phyloP scores from a whole-genome alignment of 2,888 invertebrate species.

The Strigamia crassipes region DNA sequence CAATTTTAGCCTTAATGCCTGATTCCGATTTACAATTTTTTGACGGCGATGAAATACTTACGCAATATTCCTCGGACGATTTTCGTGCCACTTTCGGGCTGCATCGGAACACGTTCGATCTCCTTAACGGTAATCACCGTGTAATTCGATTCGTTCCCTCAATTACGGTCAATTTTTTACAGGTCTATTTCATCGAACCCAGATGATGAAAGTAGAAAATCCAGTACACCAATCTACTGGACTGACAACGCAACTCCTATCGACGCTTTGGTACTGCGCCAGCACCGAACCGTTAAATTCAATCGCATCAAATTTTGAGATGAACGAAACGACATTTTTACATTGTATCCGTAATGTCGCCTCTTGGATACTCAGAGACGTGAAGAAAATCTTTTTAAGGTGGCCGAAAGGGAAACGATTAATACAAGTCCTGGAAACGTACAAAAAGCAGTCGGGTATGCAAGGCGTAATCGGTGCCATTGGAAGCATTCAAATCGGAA shows the following conservation, averaged over 20 bases:
- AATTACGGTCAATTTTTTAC: not conserved
- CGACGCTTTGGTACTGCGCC: not conserved
- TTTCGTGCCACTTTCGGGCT: not conserved
- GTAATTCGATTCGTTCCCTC: not conserved
- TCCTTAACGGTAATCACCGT: not conserved
- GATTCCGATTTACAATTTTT: constrained; percentile 3
- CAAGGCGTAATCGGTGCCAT: constrained; percentile 6
- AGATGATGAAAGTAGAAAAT: not conserved
- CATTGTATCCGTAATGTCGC: not conserved
- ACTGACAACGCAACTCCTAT: not conserved
- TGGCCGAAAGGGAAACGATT: constrained; percentile 24
- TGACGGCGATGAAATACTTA: not conserved
- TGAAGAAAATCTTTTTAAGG: not conserved
- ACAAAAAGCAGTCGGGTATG: not conserved
- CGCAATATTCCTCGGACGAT: not conserved
- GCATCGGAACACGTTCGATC: not conserved
- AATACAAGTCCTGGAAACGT: not conserved
- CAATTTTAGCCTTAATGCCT: not conserved
- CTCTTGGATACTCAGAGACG: not conserved
- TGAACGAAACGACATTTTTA: not conserved
- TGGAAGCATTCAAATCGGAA: not conserved
- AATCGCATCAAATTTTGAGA: not conserved
- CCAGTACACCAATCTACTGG: not conserved
- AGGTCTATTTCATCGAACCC: not conserved
- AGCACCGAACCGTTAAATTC: not conserved